Base-by-base conservation (phyloP, 2,797 vertebrate genomes). In the Pogonophryne albipinna region DNA sequence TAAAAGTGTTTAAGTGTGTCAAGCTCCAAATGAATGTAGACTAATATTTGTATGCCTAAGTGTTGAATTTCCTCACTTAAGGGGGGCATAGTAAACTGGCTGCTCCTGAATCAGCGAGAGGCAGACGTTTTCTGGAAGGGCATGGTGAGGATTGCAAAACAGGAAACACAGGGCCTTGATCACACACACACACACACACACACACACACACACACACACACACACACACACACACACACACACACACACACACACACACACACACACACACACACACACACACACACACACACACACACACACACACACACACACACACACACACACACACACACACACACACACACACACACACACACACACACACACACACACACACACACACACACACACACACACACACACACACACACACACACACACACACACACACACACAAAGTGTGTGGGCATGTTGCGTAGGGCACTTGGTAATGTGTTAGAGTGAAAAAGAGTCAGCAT, bases 111-210 rank as follows among this genome's bases (percentile, higher is more conserved):
- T 66, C 83, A 84, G 76, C 78, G 82, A 55, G 73, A 71, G 68
- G 74, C 83, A 88, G 83, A 85, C 66, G 34, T 89, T 92, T 83
- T 89, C 78, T 79, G 82, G 76, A 70, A 91, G 87, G 85, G 56
- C 79, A 83, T 62, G 63, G 66, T 64, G 75, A 85, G 79, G 86
- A 89, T 92, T 93, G 90, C 91, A 90, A 91, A 93, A 93, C 92
- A 93, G 92, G 92, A 93, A 93, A 90, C 90, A 89, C 90, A 88
- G 82, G 87, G 87, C 85, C 83, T 83, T 87, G 86, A 93, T 27
- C 69, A 1, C 3, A 0, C 23, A 27, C 23, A 27, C 23, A 27
- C 23, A 27, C 23, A 71, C 66, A 52, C 52, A 63, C 23, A 45
- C 55, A 71, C 27, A 55, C 51, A 52, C 34, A 73, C 23, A 45